Evolutionary conservation across 2,113 vertebrate species (phyloP).

Genomic region (Alexandromys fortis): DNA sequence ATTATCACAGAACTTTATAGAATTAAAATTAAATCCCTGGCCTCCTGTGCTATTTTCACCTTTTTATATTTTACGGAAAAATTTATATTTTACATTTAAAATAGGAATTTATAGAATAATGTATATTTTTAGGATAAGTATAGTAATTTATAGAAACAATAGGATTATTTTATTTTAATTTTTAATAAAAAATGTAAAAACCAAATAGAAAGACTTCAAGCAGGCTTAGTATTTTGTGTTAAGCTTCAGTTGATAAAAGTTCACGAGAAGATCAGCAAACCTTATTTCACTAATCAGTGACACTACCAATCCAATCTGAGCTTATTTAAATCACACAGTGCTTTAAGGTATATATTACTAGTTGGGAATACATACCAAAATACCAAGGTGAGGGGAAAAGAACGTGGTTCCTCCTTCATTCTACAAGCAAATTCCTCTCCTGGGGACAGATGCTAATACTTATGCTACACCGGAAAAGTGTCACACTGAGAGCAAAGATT

Average conservation of each 20-base stretch:
- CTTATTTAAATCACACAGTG: neutral
- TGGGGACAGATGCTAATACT: neutral
- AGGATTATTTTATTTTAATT: constrained; percentile 59
- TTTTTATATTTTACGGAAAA: constrained; percentile 33
- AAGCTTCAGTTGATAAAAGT: constrained; percentile 16
- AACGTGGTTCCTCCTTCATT: neutral
- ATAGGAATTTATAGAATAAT: neutral
- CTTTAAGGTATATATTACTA: constrained; percentile 22
- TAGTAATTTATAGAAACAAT: neutral
- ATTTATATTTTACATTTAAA: neutral
- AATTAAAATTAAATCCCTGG: neutral
- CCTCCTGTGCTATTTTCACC: constrained; percentile 1
- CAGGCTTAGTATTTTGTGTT: neutral
- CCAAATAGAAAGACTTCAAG: constrained; percentile 13
- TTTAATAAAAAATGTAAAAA: constrained; percentile 40
- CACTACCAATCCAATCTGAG: constrained; percentile 10
- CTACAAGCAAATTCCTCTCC: neutral
- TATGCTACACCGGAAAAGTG: neutral
- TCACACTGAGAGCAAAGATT: neutral
- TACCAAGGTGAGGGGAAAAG: neutral
- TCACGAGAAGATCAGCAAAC: neutral
- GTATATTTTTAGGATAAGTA: neutral
- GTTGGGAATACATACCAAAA: constrained; percentile 8
- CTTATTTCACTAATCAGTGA: constrained; percentile 38
- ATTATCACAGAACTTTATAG: neutral